phyloP scores from a whole-genome alignment of 2,888 invertebrate species.

The Mesorhabditis belari region DNA sequence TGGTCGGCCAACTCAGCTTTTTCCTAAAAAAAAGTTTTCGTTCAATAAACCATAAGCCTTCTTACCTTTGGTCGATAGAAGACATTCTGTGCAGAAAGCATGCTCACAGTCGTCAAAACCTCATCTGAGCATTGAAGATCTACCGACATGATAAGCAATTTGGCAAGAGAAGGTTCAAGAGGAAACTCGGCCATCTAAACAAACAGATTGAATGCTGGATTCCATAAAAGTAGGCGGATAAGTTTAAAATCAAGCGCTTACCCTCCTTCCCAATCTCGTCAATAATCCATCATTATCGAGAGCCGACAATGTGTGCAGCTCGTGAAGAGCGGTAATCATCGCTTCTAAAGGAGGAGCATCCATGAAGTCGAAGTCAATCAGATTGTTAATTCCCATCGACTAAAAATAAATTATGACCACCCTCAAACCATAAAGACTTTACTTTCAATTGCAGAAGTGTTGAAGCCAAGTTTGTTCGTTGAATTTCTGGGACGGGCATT shows the following conservation, averaged over 20 bases:
- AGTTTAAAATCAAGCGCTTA: too few species aligned
- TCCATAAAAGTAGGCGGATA: too few species aligned
- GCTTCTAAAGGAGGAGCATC: slow-evolving; percentile 85
- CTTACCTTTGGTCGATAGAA: slow-evolving; percentile 70
- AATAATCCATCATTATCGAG: slow-evolving; percentile 71
- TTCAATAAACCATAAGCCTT: neutral
- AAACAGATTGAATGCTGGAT: neutral
- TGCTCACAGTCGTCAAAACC: slow-evolving; percentile 93
- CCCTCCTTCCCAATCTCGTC: slow-evolving; percentile 63
- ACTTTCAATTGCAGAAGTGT: slow-evolving; percentile 84
- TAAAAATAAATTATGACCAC: neutral
- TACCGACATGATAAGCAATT: slow-evolving; percentile 98
- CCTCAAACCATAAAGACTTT: neutral
- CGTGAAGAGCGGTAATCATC: slow-evolving; percentile 91
- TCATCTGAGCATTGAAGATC: slow-evolving; percentile 95
- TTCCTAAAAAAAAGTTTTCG: slow-evolving; percentile 63
- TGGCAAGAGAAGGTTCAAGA: slow-evolving; percentile 90
- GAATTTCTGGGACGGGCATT: slow-evolving; percentile 96
- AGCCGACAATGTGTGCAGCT: slow-evolving; percentile 89
- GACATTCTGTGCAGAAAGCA: slow-evolving; percentile 97
- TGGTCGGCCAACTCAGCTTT: slow-evolving; percentile 95
- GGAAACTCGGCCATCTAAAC: slow-evolving; percentile 98
- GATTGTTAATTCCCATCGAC: slow-evolving; percentile 98
- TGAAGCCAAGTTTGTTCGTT: slow-evolving; percentile 90
- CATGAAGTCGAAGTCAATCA: slow-evolving; percentile 98